phyloP scores from a whole-genome alignment of 30 jellyfish, hydroid and myxozoan species.

The Hydra vulgaris region DNA sequence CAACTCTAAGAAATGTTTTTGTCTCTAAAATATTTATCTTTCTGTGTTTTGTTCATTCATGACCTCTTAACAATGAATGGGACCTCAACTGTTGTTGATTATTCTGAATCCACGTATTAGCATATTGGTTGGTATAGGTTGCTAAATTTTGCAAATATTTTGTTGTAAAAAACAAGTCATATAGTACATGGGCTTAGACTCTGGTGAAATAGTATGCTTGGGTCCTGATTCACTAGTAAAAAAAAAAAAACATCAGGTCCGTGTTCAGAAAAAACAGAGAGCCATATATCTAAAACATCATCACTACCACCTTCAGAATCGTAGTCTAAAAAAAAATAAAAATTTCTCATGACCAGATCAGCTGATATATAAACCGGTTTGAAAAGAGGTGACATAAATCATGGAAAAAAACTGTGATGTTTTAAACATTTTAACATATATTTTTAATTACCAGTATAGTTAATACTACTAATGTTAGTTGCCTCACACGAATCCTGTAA shows the following conservation, averaged over 20 bases:
- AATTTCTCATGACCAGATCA: no score
- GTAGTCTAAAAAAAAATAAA: neutral
- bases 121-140: neutral
- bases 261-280: neutral
- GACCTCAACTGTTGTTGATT: neutral
- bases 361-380: no score
- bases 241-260: neutral
- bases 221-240: neutral
- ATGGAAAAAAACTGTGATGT: no score
- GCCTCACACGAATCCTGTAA: no score
- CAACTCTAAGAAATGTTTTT: neutral
- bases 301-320: neutral
- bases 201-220: neutral
- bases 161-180: neutral
- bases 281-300: neutral
- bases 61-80: neutral
- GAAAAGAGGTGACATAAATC: no score
- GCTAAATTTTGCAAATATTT: neutral
- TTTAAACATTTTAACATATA: no score
- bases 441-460: no score
- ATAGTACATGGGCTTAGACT: neutral
- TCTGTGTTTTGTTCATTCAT: neutral
- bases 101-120: neutral
- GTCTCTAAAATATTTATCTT: neutral
- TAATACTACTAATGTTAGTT: no score